Percentiles rank a stretch among this genome's conserved stretches.
These are phyloP conservation scores for Cheilosia grossa DNA, from an alignment of 2,888 invertebrate species.

Conservation along the genomic window DNA sequence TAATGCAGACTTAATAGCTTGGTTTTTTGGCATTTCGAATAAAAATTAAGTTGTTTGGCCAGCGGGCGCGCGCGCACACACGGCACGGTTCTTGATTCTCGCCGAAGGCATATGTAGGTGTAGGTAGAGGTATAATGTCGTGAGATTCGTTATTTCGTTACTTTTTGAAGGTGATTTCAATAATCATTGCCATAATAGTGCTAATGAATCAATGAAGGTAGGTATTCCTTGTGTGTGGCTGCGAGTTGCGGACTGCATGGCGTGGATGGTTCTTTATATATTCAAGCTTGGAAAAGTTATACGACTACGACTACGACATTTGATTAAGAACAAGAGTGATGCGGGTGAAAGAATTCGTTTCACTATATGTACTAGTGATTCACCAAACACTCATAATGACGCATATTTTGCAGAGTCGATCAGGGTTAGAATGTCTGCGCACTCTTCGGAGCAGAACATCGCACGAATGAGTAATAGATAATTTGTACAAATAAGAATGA, in stretches of 20 bases:
- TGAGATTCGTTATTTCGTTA: constrained; percentile 53
- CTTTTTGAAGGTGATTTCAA: constrained; percentile 71
- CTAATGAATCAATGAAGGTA: constrained; percentile 72
- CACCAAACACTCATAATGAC: no score
- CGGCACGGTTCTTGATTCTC: constrained; percentile 37
- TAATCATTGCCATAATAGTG: constrained; percentile 67
- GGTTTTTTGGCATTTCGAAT: constrained; percentile 56
- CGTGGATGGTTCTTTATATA: constrained; percentile 17
- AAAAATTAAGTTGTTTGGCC: constrained; percentile 63
- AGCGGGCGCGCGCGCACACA: constrained; percentile 1
- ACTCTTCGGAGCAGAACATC: no score
- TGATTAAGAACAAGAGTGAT: no score
- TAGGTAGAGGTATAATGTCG: constrained; percentile 10
- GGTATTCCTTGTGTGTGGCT: constrained; percentile 52
- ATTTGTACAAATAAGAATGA: no score
- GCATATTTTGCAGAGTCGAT: no score
- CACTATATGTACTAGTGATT: no score
- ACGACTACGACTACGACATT: background rate
- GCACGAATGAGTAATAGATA: no score
- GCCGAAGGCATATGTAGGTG: constrained; percentile 18
- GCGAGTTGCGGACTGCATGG: background rate
- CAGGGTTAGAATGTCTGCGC: no score
- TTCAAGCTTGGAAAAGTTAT: background rate
- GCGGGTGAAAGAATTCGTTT: no score
- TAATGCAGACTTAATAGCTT: constrained; percentile 65